Evolutionary conservation across 2,888 invertebrate genomes (phyloP).

Genomic region (Scotopteryx bipunctaria): DNA sequence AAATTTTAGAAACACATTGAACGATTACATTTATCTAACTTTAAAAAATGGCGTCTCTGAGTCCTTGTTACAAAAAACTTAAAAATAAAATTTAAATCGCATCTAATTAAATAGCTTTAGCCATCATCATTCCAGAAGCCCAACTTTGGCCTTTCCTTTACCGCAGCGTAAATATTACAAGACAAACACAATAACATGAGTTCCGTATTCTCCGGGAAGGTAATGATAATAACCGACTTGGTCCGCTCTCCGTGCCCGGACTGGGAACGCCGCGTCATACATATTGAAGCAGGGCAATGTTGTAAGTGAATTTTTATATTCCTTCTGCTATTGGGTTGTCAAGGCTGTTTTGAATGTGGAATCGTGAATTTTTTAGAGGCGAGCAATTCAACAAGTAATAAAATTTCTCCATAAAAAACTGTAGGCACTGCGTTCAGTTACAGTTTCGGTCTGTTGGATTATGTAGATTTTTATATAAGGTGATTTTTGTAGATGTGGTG

Average conservation of each 20-base stretch:
- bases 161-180: constrained; percentile 38
- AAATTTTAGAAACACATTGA: too few species aligned
- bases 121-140: constrained; percentile 9
- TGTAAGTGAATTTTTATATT: constrained; percentile 45
- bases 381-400: constrained; percentile 18
- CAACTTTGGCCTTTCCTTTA: constrained; percentile 20
- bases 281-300: constrained; percentile 44
- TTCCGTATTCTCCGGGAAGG: constrained; percentile 37
- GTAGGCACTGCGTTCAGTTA: too few species aligned
- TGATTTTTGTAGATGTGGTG: too few species aligned
- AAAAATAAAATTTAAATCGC: neutral
- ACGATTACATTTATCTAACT: too few species aligned
- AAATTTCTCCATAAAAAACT: neutral
- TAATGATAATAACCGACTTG: constrained; percentile 45
- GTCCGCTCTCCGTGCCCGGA: constrained; percentile 42
- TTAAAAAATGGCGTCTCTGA: neutral
- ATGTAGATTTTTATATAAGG: too few species aligned
- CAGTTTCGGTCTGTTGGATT: too few species aligned
- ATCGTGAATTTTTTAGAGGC: constrained; percentile 23
- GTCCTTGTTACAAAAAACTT: constrained; percentile 5
- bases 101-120: constrained; percentile 1
- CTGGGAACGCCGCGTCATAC: constrained; percentile 44
- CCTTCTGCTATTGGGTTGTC: constrained; percentile 30
- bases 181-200: constrained; percentile 42
- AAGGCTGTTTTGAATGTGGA: constrained; percentile 23